A percentile compares a stretch with the other conserved stretches of the same genome.
Conservation (phyloP, 2,888 invertebrate species). For the Archips xylosteana region DNA sequence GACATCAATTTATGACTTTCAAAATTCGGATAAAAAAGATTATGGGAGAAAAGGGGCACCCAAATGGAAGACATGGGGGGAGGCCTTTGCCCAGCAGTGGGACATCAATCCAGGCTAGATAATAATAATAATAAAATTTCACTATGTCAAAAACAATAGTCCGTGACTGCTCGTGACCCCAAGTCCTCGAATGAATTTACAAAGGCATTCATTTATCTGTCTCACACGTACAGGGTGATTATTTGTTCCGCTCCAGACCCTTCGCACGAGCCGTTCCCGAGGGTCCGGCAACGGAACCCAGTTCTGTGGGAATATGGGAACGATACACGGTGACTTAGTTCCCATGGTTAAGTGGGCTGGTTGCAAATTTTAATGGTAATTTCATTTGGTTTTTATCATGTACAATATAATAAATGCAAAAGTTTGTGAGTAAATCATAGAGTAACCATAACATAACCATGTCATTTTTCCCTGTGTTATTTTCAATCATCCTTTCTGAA, state of each 20-base stretch:
- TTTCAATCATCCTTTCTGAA: neutral
- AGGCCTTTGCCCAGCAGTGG: no score
- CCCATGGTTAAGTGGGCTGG: neutral
- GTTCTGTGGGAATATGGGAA: conserved; percentile 14
- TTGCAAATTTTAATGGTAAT: neutral
- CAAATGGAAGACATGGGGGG: no score
- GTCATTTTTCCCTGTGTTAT: neutral
- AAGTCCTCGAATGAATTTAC: neutral
- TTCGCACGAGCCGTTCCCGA: conserved; percentile 9
- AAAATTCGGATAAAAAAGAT: no score
- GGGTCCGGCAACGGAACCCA: conserved; percentile 15
- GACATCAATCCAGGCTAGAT: no score
- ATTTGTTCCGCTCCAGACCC: neutral
- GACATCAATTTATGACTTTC: no score
- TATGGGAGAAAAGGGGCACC: no score
- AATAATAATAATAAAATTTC: no score
- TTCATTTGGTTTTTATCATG: no score
- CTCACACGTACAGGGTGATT: neutral
- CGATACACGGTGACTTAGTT: conserved; percentile 3
- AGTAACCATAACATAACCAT: no score
- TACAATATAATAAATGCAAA: no score
- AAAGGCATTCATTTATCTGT: neutral
- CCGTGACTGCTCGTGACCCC: neutral
- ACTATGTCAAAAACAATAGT: neutral
- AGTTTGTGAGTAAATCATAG: no score